These are phyloP conservation scores for Corythornis vintsioides DNA, from an alignment of 2,113 vertebrate genomes.

Conservation along the genomic window DNA sequence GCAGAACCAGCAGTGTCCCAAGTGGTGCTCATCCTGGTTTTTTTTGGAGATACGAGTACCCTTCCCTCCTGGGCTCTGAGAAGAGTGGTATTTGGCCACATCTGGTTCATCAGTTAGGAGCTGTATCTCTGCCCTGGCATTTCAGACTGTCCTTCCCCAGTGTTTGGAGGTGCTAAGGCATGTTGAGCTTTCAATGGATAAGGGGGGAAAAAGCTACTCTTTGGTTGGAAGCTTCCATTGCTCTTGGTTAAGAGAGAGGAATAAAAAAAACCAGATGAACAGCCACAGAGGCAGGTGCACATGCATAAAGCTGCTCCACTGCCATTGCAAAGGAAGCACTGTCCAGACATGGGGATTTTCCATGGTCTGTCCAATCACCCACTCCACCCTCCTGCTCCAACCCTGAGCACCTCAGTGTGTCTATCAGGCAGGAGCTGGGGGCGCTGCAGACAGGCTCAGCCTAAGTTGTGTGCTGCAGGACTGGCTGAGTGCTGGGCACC, in stretches of 20 bases:
- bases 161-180: neutral
- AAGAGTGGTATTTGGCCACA: neutral
- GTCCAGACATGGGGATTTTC: neutral
- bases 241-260: neutral
- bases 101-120: neutral
- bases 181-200: neutral
- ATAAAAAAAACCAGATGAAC: neutral
- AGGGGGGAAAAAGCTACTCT: neutral
- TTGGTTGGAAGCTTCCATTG: neutral
- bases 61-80: neutral
- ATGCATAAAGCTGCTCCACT: neutral
- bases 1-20: neutral
- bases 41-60: neutral
- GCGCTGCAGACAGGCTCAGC: neutral
- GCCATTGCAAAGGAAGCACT: neutral
- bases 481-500: neutral
- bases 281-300: neutral
- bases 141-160: neutral
- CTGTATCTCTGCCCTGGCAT: neutral
- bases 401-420: neutral
- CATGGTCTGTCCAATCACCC: neutral
- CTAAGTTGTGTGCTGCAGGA: neutral
- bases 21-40: neutral
- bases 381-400: neutral
- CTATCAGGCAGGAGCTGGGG: neutral